These are phyloP conservation scores for Horisme vitalbata DNA, from an alignment of 2,888 invertebrate genomes.

Conservation along the genomic window DNA sequence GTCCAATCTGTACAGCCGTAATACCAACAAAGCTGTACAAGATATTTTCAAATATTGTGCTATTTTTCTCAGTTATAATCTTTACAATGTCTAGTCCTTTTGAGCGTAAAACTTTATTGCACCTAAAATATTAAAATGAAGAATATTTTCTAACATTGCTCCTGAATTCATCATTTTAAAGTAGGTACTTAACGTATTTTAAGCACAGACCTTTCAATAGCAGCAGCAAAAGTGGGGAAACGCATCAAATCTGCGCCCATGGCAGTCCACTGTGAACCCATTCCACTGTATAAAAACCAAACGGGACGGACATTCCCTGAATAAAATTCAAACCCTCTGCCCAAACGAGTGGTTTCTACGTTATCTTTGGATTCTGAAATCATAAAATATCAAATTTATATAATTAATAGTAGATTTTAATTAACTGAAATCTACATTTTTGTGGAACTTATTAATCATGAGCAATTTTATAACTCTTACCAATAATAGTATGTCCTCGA, in stretches of 20 bases:
- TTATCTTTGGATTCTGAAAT: constrained; percentile 42
- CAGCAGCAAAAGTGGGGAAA: constrained; percentile 78
- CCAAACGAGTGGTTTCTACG: constrained; percentile 36
- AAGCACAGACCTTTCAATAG: constrained; percentile 56
- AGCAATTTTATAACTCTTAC: background rate
- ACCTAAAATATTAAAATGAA: constrained; percentile 44
- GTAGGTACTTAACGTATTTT: no score
- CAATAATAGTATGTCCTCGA: constrained; percentile 65
- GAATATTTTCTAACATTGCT: no score
- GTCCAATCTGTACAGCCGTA: constrained; percentile 26
- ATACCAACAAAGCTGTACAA: constrained; percentile 57
- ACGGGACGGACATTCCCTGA: constrained; percentile 62
- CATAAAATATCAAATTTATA: no score
- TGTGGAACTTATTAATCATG: no score
- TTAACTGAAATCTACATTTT: no score
- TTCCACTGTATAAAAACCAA: constrained; percentile 85
- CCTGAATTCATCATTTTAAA: no score
- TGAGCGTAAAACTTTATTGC: constrained; percentile 79
- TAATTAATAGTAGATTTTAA: no score
- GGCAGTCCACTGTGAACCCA: constrained; percentile 86
- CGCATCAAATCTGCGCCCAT: constrained; percentile 84
- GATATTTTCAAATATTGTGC: constrained; percentile 84
- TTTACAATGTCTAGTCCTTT: constrained; percentile 85
- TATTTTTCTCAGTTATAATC: constrained; percentile 83
- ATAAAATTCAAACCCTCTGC: constrained; percentile 38